Evolutionary conservation across 2,113 vertebrate species (phyloP).

Genomic region (Xenopus borealis): DNA sequence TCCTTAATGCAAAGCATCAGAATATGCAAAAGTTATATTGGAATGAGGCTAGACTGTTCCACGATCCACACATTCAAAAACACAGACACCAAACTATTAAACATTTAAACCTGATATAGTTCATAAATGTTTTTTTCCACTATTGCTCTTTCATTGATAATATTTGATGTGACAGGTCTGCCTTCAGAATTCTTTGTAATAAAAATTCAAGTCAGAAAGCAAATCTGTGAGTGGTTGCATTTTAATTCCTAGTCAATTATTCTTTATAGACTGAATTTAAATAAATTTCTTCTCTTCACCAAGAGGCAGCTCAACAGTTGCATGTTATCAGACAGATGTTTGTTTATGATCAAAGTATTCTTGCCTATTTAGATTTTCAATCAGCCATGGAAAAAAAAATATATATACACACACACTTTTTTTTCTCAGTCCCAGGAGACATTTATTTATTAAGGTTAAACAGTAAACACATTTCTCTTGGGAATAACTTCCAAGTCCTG

Average conservation of each 20-base stretch:
- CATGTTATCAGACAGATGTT: slow-evolving; percentile 22
- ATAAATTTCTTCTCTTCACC: slow-evolving; percentile 18
- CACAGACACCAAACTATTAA: too few relatives aligned
- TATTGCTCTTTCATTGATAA: slow-evolving; percentile 24
- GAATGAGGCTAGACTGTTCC: too few relatives aligned
- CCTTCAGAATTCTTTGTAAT: slow-evolving; percentile 50
- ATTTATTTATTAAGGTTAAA: slow-evolving; percentile 18
- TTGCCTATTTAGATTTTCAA: slow-evolving; percentile 30
- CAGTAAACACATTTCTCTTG: slow-evolving; percentile 23
- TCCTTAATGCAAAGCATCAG: too few relatives aligned
- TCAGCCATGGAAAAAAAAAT: slow-evolving; percentile 5
- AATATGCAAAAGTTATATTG: too few relatives aligned
- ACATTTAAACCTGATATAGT: too few relatives aligned
- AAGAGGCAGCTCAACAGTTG: slow-evolving; percentile 22
- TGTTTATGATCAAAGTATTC: slow-evolving; percentile 29
- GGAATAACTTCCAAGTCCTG: not conserved
- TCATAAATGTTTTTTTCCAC: not conserved
- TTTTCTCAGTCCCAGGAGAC: slow-evolving; percentile 3
- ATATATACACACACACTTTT: not conserved
- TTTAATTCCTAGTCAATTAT: slow-evolving; percentile 20
- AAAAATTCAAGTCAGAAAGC: slow-evolving; percentile 38
- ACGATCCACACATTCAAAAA: too few relatives aligned
- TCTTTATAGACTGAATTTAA: slow-evolving; percentile 22
- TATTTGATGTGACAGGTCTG: slow-evolving; percentile 50
- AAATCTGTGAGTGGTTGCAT: slow-evolving; percentile 2